These are phyloP conservation scores for Drosophila littoralis DNA, from an alignment of 1,140 invertebrate species.

Conservation along the genomic window DNA sequence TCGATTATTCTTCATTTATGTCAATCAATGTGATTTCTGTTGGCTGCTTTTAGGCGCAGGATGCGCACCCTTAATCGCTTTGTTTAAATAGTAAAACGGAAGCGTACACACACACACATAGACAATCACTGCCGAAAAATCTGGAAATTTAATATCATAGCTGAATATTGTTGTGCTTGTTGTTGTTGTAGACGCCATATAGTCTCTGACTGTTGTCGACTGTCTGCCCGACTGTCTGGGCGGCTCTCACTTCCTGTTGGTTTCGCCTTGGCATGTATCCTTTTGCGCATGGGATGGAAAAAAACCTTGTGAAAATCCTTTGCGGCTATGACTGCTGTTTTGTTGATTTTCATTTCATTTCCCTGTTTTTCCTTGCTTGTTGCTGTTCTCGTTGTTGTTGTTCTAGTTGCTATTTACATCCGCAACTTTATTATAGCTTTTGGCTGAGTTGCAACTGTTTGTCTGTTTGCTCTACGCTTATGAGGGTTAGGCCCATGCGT, in stretches of 20 bases:
- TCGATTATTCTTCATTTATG: conserved; percentile 84
- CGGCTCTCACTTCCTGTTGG: conserved; percentile 28
- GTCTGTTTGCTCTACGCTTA: conserved; percentile 75
- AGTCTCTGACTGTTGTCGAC: conserved; percentile 54
- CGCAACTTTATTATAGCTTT: conserved; percentile 82
- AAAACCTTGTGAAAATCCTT: conserved; percentile 66
- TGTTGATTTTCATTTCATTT: conserved; percentile 80
- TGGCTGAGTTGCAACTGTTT: conserved; percentile 77
- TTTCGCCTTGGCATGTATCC: conserved; percentile 43
- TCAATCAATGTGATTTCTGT: conserved; percentile 73
- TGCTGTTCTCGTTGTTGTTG: background rate
- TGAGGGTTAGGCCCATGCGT: conserved; percentile 69
- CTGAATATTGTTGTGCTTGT: conserved; percentile 24
- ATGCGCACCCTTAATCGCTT: conserved; percentile 40
- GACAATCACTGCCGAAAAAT: conserved; percentile 18
- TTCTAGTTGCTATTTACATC: conserved; percentile 73
- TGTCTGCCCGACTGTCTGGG: conserved; percentile 62
- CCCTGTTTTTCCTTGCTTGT: conserved; percentile 28
- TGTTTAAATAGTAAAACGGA: conserved; percentile 72
- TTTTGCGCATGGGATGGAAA: conserved; percentile 24
- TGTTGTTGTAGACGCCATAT: conserved; percentile 53
- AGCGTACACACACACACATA: background rate
- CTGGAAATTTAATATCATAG: conserved; percentile 71
- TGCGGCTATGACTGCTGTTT: conserved; percentile 50
- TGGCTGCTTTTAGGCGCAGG: conserved; percentile 49